Conservation (phyloP, 2,113 vertebrate genomes). For the Phoenicopterus ruber region DNA sequence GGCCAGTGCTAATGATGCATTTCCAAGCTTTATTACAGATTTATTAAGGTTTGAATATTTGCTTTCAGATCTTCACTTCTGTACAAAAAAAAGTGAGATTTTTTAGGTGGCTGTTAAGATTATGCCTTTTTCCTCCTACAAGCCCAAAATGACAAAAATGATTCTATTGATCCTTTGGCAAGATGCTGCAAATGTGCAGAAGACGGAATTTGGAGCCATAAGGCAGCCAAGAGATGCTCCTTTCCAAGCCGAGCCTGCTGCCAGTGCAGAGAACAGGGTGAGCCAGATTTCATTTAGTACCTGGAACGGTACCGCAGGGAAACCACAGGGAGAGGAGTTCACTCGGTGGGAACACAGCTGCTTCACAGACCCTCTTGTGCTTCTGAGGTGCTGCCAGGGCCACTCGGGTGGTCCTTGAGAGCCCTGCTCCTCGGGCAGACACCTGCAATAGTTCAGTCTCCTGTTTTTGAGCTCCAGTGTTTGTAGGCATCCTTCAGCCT, state of each 20-base stretch:
- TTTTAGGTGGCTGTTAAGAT: neutral
- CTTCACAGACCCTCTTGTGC: neutral
- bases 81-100: neutral
- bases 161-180: neutral
- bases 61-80: neutral
- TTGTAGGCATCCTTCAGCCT: neutral
- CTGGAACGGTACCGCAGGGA: neutral
- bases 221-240: neutral
- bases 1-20: neutral
- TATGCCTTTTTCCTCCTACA: neutral
- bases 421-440: neutral
- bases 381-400: neutral
- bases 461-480: neutral
- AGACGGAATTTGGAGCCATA: neutral
- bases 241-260: slow-evolving; percentile 5
- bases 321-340: neutral
- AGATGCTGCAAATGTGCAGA: neutral
- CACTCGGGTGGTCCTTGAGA: neutral
- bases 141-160: neutral
- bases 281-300: slow-evolving; percentile 8
- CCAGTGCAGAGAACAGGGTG: neutral
- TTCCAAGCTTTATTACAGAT: neutral
- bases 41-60: neutral
- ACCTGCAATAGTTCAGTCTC: neutral
- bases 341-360: neutral